Evolutionary conservation across 2,113 vertebrate genomes (phyloP), one percentile per base, ranked within the genome.

Genomic region (Nothoprocta perdicaria): DNA sequence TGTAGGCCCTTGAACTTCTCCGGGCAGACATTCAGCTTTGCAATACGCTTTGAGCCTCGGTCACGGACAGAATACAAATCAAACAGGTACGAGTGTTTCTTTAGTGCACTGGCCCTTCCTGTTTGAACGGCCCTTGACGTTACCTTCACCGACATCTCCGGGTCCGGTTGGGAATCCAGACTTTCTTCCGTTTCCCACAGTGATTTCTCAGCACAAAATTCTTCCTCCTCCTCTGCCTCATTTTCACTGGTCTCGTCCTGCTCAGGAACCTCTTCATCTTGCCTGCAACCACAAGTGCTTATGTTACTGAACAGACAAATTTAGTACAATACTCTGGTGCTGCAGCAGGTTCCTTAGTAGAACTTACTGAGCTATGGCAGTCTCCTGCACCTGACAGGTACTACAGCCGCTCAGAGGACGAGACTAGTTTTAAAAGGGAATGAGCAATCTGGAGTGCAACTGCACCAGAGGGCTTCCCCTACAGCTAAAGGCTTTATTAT

Each of bases 191-290:
- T 94, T 72, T 97, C 97, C 93, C 95, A 94, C 45, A 91, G 84
- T 0, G 65, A 86, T 69, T 65, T 97, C 83, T 90, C 97, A 33
- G 96, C 97, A 95, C 78, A 96, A 78, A 96, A 96, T 74, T 95
- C 84, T 27, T 95, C 96, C 2, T 97, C 97, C 75, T 95, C 96
- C 46, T 97, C 98, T 40, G 85, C 96, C 74, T 97, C 98, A 41
- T 95, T 97, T 71, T 97, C 97, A 73, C 95, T 80, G 57, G 94
- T 60, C 53, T 96, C 96, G 0, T 95, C 96, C 23, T 97, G 98
- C 50, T 98, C 88, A 66, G 97, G 96, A 27, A 87, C 92, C 45
- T 98, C 98, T 80, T 98, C 97, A 0, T 95, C 93, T 78, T 97
- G 97, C 98, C 98, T 98, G 58, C 55, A 60, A 66, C 72, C 84